Conservation (phyloP, 2,888 invertebrate genomes). For the Drosophila pseudotalamancana region DNA sequence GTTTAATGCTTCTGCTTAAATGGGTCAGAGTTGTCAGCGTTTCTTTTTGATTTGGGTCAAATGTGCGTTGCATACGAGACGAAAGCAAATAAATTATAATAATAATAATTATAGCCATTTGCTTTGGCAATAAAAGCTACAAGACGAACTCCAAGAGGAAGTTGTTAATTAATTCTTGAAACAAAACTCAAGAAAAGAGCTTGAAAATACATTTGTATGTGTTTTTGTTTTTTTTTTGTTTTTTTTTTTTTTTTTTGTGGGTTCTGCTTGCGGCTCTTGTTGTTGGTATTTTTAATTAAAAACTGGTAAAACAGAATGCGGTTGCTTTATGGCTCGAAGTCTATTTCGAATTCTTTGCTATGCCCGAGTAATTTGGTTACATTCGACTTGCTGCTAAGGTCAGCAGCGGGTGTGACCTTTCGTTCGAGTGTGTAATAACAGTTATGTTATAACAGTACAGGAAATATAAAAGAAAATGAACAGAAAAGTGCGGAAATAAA, state of each 20-base stretch:
- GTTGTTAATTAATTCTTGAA: constrained; percentile 70
- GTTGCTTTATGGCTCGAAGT: constrained; percentile 11
- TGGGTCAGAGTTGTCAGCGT: constrained; percentile 67
- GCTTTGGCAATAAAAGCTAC: constrained; percentile 50
- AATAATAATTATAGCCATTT: constrained; percentile 51
- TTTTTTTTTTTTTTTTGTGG: constrained; percentile 12
- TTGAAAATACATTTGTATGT: constrained; percentile 30
- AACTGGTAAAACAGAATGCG: constrained; percentile 21
- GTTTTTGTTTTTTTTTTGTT: not conserved
- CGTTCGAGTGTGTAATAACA: not conserved
- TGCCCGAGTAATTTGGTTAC: constrained; percentile 64
- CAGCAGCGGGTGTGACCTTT: constrained; percentile 39
- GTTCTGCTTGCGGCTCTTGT: constrained; percentile 28
- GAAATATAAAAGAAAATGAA: not conserved
- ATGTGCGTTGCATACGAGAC: constrained; percentile 59
- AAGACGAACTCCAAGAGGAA: constrained; percentile 51
- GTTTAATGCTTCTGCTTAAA: constrained; percentile 33
- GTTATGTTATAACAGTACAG: not conserved
- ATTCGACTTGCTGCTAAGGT: constrained; percentile 48
- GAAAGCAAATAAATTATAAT: constrained; percentile 53
- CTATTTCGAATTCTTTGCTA: constrained; percentile 44
- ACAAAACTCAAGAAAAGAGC: constrained; percentile 26
- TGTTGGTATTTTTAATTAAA: constrained; percentile 47
- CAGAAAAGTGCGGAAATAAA: not conserved
- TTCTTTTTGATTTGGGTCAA: constrained; percentile 66